Percentiles rank a stretch among this genome's conserved stretches.
Conservation (phyloP, 2,113 vertebrate species). For the Rana temporaria region DNA sequence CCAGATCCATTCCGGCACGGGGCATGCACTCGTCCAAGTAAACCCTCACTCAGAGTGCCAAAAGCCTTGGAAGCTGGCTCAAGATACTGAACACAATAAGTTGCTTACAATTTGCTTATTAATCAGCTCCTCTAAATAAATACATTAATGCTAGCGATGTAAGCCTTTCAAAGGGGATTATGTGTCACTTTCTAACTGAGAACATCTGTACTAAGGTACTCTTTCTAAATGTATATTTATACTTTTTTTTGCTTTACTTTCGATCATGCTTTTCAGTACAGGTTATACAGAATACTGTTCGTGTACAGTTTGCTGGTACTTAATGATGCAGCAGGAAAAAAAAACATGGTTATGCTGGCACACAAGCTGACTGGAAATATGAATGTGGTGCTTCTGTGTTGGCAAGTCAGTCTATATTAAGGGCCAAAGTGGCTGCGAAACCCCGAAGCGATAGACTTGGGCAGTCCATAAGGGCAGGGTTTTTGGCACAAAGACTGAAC, state of each 20-base stretch:
- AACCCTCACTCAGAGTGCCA: conserved; percentile 48
- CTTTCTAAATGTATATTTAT: not conserved
- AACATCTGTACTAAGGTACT: not conserved
- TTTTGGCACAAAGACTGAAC: no score
- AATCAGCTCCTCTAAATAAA: conserved; percentile 57
- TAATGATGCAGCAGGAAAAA: no score
- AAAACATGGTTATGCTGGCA: no score
- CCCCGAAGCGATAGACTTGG: no score
- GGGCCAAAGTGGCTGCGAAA: no score
- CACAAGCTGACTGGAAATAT: no score
- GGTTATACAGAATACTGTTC: not conserved
- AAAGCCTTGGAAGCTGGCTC: conserved; percentile 53
- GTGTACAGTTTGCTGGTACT: no score
- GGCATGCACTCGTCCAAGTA: conserved; percentile 47
- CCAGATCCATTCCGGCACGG: conserved; percentile 47
- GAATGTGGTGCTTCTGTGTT: no score
- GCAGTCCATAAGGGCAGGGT: no score
- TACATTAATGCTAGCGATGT: conserved; percentile 44
- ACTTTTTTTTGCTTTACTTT: not conserved
- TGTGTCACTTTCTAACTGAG: conserved; percentile 19
- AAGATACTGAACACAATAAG: conserved; percentile 52
- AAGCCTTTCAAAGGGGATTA: conserved; percentile 44
- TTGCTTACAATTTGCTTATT: conserved; percentile 57
- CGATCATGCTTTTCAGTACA: not conserved
- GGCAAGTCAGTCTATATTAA: no score